Base-by-base conservation (phyloP, 2,113 vertebrate genomes). In the Rafetus swinhoei region DNA sequence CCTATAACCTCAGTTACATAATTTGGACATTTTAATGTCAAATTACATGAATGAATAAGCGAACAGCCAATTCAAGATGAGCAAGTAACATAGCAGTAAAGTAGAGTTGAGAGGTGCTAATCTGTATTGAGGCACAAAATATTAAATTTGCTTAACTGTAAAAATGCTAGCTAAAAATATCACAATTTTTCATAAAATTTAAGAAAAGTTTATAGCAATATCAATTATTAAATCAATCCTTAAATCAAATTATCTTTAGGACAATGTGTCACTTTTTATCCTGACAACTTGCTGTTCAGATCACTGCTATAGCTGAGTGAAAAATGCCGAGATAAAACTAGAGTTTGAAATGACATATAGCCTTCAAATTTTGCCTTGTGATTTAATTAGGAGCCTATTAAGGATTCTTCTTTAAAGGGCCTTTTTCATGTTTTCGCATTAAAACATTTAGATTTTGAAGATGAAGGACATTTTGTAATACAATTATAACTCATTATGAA, bases 331-430 rank as follows among this genome's bases (percentile, higher is more conserved):
- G 53, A 91, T 90, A 79, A 95, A 94, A 91, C 11, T 88, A 62
- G 86, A 92, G 27, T 89, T 90, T 81, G 35, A 85, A 80, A 84
- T 65, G 3, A 89, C 11, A 8, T 72, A 57, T 59, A 93, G 45
- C 45, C 12, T 24, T 94, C 79, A 94, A 93, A 19, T 82, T 95
- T 1, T 27, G 1, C 76, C 83, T 60, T 92, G 7, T 65, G 86
- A 15, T 86, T 90, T 90, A 74, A 95, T 79, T 93, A 90, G 54
- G 74, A 93, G 65, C 62, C 32, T 91, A 60, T 45, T 45, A 93
- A 87, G 88, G 16, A 39, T 53, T 90, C 4, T 56, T 39, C 56
- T 60, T 95, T 90, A 14, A 93, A 95, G 50, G 81, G 50, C 24
- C 11, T 2, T 76, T 81, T 13, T 92, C 77, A 88, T 22, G 3